A percentile compares a stretch with the other conserved stretches of the same genome.
These are phyloP conservation scores for Dunckerocampus dactyliophorus DNA, from an alignment of 2,113 vertebrate genomes.

Conservation along the genomic window DNA sequence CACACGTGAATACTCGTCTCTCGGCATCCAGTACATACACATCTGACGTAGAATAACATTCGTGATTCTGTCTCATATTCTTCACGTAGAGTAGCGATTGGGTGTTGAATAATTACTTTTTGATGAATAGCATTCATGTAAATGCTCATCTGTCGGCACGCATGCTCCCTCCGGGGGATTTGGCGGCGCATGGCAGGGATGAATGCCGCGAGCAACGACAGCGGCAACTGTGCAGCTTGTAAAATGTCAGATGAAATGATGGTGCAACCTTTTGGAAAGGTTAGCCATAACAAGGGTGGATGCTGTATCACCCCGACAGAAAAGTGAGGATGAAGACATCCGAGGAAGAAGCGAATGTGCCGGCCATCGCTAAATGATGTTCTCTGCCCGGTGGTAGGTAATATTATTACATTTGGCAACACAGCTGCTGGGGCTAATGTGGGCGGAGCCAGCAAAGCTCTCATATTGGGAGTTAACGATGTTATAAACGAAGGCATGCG, in stretches of 20 bases:
- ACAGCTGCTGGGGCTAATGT: conserved; percentile 45
- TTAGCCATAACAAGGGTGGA: conserved; percentile 46
- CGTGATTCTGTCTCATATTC: too few species aligned
- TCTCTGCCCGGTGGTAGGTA: too few species aligned
- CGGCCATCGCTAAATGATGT: conserved; percentile 38
- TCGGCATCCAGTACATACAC: too few species aligned
- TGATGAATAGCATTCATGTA: too few species aligned
- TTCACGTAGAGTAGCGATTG: too few species aligned
- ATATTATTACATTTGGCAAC: conserved; percentile 43
- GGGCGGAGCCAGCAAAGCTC: conserved; percentile 7
- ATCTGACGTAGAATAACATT: too few species aligned
- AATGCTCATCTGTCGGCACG: too few species aligned
- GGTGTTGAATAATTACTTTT: too few species aligned
- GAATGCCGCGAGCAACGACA: not conserved
- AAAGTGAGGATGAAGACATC: conserved; percentile 39
- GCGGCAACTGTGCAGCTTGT: conserved; percentile 39
- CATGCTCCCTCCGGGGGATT: too few species aligned
- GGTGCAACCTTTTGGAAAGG: conserved; percentile 61
- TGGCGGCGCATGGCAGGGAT: too few species aligned
- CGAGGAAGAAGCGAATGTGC: conserved; percentile 14
- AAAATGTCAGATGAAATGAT: conserved; percentile 59
- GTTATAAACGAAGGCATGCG: conserved; percentile 42
- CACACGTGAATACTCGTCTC: too few species aligned
- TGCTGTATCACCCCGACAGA: conserved; percentile 28
- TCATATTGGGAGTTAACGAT: conserved; percentile 44